Base-by-base conservation (phyloP, 2,888 invertebrate species). In the Ellobium chinense region DNA sequence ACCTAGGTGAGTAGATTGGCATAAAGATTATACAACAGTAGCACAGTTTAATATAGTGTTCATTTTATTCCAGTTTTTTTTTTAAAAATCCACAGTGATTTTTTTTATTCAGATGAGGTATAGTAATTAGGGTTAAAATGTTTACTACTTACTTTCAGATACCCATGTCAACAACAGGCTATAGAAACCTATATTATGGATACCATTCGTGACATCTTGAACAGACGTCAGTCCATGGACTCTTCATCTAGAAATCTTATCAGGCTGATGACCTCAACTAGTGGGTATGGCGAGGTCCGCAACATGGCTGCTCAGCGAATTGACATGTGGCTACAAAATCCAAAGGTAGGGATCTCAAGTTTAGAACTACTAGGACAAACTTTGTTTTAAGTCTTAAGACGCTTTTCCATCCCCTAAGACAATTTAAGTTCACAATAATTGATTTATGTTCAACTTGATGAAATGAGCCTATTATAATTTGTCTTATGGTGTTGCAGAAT, bases 251-350 rank as follows among this genome's bases (percentile, higher is more conserved):
- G 97, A 80, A 98, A 97, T 87, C 96, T 98, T 87, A 94, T 99
- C 0, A 96, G 96, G 87, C 95, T 98, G 80, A 94, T 99, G 46
- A 96, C 97, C 0, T 95, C 96, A 0, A 96, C 97, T 0, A 96
- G 97, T 85, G 98, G 99, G 0, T 95, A 98, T 81, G 95, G 95
- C 0, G 98, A 98, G 93, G 96, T 97, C 84, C 95, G 97, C 31
- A 95, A 96, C 89, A 95, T 96, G 75, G 96, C 96, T 0, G 96
- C 96, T 0, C 95, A 96, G 0, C 95, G 97, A 0, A 94, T 99
- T 29, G 99, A 99, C 92, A 95, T 96, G 87, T 99, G 98, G 98
- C 94, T 99, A 80, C 98, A 98, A 92, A 98, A 98, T 92, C 98
- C 98, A 82, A 99, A 99, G 91, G 93, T 93, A 34, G n/a, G 29